A percentile compares a stretch with the other conserved stretches of the same genome.
Evolutionary conservation across 2,113 vertebrate species (phyloP).

Genomic region (Pogonocichla stellata): DNA sequence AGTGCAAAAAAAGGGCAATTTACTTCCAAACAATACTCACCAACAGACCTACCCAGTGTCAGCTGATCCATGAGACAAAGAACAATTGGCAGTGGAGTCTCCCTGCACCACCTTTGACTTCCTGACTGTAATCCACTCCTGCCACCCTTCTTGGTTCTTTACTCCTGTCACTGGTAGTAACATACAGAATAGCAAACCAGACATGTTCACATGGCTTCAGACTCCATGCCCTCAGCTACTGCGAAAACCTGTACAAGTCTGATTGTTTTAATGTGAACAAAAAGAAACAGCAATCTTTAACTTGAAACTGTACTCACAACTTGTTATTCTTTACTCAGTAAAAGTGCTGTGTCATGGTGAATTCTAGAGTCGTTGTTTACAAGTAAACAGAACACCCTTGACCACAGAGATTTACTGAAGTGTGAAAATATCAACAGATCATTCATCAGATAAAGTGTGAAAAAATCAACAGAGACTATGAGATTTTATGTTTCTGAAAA

Average conservation of each 20-base stretch:
- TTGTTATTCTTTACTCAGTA: background rate
- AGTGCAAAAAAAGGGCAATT: background rate
- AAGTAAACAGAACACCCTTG: background rate
- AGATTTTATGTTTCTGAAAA: background rate
- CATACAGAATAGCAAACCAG: background rate
- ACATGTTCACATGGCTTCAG: background rate
- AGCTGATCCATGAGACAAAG: rapidly evolving
- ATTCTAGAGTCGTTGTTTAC: background rate
- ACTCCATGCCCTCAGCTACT: background rate
- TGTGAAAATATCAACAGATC: background rate
- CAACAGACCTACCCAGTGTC: rapidly evolving
- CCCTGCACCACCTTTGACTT: rapidly evolving
- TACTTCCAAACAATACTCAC: background rate
- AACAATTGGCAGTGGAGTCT: background rate
- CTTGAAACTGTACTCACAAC: background rate
- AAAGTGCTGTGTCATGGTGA: background rate
- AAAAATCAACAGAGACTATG: background rate
- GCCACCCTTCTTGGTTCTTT: background rate
- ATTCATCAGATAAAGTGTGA: background rate
- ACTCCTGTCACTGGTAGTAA: background rate
- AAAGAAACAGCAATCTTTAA: background rate
- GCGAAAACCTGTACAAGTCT: background rate
- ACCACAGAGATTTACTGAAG: background rate
- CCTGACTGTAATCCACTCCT: rapidly evolving
- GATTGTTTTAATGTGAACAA: background rate